These are phyloP conservation scores for Thomomys bottae DNA, from an alignment of 2,113 vertebrate genomes.

Conservation along the genomic window DNA sequence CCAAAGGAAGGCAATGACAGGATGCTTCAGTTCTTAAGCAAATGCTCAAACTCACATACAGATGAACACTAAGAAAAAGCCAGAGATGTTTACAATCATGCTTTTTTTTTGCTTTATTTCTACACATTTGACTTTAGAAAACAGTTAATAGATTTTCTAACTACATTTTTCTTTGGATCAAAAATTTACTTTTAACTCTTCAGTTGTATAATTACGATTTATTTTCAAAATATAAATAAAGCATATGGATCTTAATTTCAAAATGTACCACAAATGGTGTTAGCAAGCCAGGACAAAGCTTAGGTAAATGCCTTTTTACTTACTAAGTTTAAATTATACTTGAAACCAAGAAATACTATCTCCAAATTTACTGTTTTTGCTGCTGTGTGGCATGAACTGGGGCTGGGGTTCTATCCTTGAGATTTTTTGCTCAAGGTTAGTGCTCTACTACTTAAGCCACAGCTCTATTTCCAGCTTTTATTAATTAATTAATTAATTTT, in stretches of 20 bases:
- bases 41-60: conserved; percentile 54
- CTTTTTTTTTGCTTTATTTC: conserved; percentile 76
- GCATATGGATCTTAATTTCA: conserved; percentile 58
- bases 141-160: background rate
- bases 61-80: conserved; percentile 69
- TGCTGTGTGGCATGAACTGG: too few species aligned
- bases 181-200: conserved; percentile 5
- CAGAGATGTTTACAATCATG: conserved; percentile 24
- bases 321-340: conserved; percentile 56
- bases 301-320: conserved; percentile 50
- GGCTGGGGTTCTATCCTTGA: too few species aligned
- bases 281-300: conserved; percentile 59
- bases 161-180: conserved; percentile 43
- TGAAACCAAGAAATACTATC: background rate
- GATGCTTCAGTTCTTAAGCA: conserved; percentile 19
- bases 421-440: too few species aligned
- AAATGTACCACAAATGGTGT: conserved; percentile 46
- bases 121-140: conserved; percentile 13
- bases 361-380: background rate
- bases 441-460: too few species aligned
- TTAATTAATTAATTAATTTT: too few species aligned
- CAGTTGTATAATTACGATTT: conserved; percentile 62
- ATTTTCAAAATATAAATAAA: conserved; percentile 78
- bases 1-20: conserved; percentile 59
- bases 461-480: too few species aligned